Evolutionary conservation across 2,113 vertebrate genomes (phyloP).

Genomic region (Hydropotes inermis): DNA sequence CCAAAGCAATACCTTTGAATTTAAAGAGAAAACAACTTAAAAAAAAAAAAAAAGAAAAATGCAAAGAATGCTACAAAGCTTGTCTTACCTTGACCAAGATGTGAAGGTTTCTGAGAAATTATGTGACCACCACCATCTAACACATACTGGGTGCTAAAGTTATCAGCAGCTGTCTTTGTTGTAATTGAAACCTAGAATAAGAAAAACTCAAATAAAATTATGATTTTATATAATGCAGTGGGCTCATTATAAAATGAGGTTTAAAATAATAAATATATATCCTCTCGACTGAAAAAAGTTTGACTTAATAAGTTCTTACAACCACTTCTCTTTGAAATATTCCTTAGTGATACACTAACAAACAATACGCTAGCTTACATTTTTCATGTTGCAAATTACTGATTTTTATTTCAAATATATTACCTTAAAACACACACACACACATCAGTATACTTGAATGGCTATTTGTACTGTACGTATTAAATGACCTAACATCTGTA

Average conservation of each 20-base stretch:
- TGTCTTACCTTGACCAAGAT: slow-evolving; percentile 91
- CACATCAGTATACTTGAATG: not conserved
- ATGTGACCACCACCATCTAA: slow-evolving; percentile 88
- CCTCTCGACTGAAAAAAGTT: slow-evolving; percentile 11
- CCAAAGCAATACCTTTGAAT: not conserved
- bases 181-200: slow-evolving; percentile 88
- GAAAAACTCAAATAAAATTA: not conserved
- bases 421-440: not conserved
- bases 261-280: not conserved
- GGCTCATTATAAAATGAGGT: not conserved
- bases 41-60: not conserved
- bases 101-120: slow-evolving; percentile 91
- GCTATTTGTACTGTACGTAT: not conserved
- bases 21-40: not conserved
- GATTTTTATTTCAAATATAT: not conserved
- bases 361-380: not conserved
- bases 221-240: slow-evolving; percentile 10
- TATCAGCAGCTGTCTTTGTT: slow-evolving; percentile 90
- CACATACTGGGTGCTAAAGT: slow-evolving; percentile 88
- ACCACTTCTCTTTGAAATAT: not conserved
- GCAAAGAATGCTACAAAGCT: slow-evolving; percentile 22
- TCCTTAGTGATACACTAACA: not conserved
- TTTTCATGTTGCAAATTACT: slow-evolving; percentile 26
- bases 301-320: slow-evolving; percentile 4
- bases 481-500: not conserved